Conservation (phyloP, 2,888 invertebrate species). For the Polyploca ridens region DNA sequence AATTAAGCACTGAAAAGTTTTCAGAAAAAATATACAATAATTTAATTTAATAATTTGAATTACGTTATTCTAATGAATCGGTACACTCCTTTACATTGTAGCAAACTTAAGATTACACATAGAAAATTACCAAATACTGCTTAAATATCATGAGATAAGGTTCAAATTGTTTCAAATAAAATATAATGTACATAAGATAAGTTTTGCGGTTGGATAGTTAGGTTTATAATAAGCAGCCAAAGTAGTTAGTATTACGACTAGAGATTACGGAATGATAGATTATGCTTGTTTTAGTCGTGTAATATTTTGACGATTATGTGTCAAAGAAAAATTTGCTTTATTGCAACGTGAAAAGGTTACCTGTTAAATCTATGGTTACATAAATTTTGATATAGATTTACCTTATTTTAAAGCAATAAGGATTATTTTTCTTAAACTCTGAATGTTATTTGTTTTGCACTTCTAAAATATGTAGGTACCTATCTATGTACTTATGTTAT, state of each 20-base stretch:
- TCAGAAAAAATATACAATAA: too few relatives aligned
- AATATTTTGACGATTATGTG: constrained; percentile 14
- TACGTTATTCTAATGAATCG: not conserved
- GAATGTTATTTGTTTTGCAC: too few relatives aligned
- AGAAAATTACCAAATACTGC: constrained; percentile 21
- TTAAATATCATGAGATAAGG: constrained; percentile 21
- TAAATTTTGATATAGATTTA: too few relatives aligned
- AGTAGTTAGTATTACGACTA: constrained; percentile 31
- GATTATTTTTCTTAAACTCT: too few relatives aligned
- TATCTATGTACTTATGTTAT: too few relatives aligned
- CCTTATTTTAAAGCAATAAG: too few relatives aligned
- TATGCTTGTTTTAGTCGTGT: constrained; percentile 22
- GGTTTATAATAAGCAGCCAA: constrained; percentile 34
- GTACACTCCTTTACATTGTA: constrained; percentile 21
- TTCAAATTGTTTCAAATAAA: constrained; percentile 19
- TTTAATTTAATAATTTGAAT: not conserved
- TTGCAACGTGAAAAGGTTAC: too few relatives aligned
- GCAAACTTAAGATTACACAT: constrained; percentile 24
- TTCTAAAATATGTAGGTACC: too few relatives aligned
- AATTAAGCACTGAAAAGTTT: too few relatives aligned
- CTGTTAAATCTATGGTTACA: too few relatives aligned
- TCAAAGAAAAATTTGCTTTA: too few relatives aligned
- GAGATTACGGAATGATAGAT: constrained; percentile 28
- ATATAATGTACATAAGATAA: constrained; percentile 14
- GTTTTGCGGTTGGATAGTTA: constrained; percentile 19